Evolutionary conservation across 2,797 vertebrate species (phyloP).

Genomic region (Urosaurus nigricauda): DNA sequence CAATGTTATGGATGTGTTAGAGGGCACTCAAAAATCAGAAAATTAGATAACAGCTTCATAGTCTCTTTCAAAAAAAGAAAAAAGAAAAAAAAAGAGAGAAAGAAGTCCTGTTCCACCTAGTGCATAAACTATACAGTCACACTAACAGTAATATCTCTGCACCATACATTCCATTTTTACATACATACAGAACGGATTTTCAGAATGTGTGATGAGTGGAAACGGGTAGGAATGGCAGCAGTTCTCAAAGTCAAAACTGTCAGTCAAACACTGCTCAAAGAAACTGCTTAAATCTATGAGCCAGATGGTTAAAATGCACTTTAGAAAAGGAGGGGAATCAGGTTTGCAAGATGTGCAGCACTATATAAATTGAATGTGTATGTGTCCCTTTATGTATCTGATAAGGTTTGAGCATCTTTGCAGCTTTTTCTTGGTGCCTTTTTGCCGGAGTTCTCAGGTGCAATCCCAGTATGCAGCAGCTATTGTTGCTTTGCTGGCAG

Average conservation of each 20-base stretch:
- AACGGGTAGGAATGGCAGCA: neutral
- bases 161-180: neutral
- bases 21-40: neutral
- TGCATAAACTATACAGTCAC: neutral
- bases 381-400: neutral
- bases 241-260: neutral
- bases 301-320: neutral
- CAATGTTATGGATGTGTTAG: neutral
- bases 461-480: constrained; percentile 1
- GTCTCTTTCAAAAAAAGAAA: neutral
- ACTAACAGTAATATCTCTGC: neutral
- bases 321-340: neutral
- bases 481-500: constrained; percentile 19
- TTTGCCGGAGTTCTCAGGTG: constrained; percentile 20
- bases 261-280: neutral
- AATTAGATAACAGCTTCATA: neutral
- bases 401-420: constrained; percentile 8
- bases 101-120: neutral
- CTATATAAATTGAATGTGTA: constrained; percentile 1
- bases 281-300: neutral
- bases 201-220: neutral
- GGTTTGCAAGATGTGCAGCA: neutral
- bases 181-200: neutral
- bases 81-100: neutral
- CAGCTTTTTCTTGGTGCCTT: constrained; percentile 8